Evolutionary conservation across 2,888 invertebrate genomes (phyloP), one percentile per base, ranked within the genome.

Genomic region (Pristionchus japonicus): DNA sequence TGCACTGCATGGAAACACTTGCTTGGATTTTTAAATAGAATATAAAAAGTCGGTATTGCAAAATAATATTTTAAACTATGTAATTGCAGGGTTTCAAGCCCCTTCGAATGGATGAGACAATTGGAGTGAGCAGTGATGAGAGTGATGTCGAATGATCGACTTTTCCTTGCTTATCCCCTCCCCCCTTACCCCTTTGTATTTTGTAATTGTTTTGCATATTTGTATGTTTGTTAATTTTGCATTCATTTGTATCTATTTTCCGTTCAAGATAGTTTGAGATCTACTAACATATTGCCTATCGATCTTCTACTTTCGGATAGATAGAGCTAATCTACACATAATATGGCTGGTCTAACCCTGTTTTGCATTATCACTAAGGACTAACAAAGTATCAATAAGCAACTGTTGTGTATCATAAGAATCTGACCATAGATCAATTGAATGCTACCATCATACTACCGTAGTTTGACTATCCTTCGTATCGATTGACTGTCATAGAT

Each of bases 91-190:
- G 86, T 23, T 86, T 86, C 67, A 86, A 86, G 70, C 86, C 86
- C 13, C 86, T 86, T 47, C 64, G 86, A 47, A 86, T 86, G 86
- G 86, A 86, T 23, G 86, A 86, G 11, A 67, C 23, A 27, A 11
- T 86, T 1, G 84, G 84, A 61, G 47, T 86, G 43, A 86, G 86
- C 70, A 86, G 86, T 86, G 86, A 86, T 47, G 86, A 86, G 31
- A 67, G 67, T 64, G 86, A 86, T 37, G 6, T 67, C 13, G 86
- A 86, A 37, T 84, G 84, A 84, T 40, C 1, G n/a, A 3, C 31
- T 80, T 27, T 13, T 43, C 52, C 52, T 52, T 52, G 52, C 52
- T 23, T 64, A 27, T 64, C 23, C 64, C 0, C 64, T 64, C 20
- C 61, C 20, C 61, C 7, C n/a, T 13, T 9, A 17, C 23, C 20